phyloP scores from a whole-genome alignment of 2,113 vertebrate genomes.

The Epinephelus cyanopodus region DNA sequence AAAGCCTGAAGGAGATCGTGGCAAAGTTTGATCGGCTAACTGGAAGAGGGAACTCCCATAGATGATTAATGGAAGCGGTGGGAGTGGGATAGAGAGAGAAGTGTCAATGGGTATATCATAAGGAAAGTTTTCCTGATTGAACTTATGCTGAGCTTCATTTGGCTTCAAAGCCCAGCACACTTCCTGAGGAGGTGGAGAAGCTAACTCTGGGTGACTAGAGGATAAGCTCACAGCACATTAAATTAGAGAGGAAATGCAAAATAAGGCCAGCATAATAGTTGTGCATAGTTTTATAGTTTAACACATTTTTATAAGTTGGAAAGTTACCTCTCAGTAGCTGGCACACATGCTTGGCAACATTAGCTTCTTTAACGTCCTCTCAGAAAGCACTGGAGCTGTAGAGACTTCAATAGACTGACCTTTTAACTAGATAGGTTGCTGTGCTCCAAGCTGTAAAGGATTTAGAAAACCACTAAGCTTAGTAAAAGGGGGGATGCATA shows the following conservation, averaged over 20 bases:
- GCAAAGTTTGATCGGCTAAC: too few relatives aligned
- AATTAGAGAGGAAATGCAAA: neutral
- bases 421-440: slow-evolving; percentile 31
- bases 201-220: too few relatives aligned
- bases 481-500: slow-evolving; percentile 19
- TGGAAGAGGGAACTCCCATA: too few relatives aligned
- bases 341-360: neutral
- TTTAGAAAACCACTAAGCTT: slow-evolving; percentile 37
- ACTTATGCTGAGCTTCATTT: too few relatives aligned
- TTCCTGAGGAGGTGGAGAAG: too few relatives aligned
- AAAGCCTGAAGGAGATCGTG: too few relatives aligned
- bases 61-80: too few relatives aligned
- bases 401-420: slow-evolving; percentile 29
- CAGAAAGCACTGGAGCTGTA: neutral
- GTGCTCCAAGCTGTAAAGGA: slow-evolving; percentile 27
- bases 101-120: too few relatives aligned
- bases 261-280: neutral
- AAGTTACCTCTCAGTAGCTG: neutral
- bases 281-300: neutral
- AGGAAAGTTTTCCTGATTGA: too few relatives aligned
- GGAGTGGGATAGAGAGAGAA: too few relatives aligned
- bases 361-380: slow-evolving; percentile 18
- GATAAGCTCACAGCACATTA: neutral
- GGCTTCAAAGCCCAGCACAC: too few relatives aligned
- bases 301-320: neutral